Base-by-base conservation (phyloP, 2,888 invertebrate species). In the Drosophila hamatofila region DNA sequence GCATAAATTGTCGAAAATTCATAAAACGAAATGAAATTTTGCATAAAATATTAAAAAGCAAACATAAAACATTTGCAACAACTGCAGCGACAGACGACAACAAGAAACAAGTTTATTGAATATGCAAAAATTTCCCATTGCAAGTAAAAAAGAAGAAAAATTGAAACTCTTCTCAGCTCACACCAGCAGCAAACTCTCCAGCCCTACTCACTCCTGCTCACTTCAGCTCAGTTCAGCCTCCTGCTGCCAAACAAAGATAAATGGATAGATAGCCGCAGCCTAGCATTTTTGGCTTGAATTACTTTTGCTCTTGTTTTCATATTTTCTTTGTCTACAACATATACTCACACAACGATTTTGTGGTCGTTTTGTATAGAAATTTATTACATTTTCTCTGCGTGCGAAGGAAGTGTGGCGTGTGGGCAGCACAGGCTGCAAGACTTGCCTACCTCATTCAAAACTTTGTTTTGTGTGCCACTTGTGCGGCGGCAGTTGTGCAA, bases 361-460 rank as follows among this genome's bases (percentile, higher is more conserved):
- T 86, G 84, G 87, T 80, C 82, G 84, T 78, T 83, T 76, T 86
- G 78, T 85, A 76, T 76, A 72, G 78, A 85, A 86, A 85, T 87
- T 85, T 85, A 86, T 84, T 82, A 80, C 87, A 81, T 83, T 85
- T 80, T 81, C 75, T 77, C 62, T 61, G 57, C 65, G 60, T 70
- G 63, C 54, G 49, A 58, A 63, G 64, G 56, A 49, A 33, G 49
- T 49, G 49, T 49, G 48, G 48, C 48, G 48, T 49, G 48, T 49
- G 48, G 48, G 51, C 33, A 52, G 51, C 51, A 9, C 51, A 35
- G 16, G 37, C 35, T 52, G 52, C 52, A 35, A 57, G 66, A 58
- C 51, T 78, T 77, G 63, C 58, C 61, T 77, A 78, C 77, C 78
- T 78, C 77, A 77, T 77, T 78, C 78, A 77, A 58, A 77, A 73